These are phyloP conservation scores for Melozone crissalis DNA, from an alignment of 2,113 vertebrate genomes.

Conservation along the genomic window DNA sequence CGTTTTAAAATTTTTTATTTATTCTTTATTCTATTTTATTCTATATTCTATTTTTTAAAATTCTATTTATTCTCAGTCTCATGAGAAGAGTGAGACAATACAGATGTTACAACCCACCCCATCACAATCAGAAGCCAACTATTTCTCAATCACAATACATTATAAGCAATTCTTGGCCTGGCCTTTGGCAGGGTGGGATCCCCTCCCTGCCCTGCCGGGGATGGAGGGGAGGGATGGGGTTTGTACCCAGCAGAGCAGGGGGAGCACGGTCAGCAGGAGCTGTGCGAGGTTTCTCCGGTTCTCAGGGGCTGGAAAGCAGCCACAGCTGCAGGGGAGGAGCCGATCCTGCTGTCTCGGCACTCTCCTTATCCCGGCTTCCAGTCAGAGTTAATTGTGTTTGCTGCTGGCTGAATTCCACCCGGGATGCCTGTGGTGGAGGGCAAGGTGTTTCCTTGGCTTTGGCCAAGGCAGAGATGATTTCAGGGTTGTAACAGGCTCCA, in stretches of 20 bases:
- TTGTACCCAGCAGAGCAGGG: background rate
- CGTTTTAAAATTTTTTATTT: background rate
- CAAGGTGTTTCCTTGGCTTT: slow-evolving; percentile 49
- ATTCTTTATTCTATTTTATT: too few species aligned
- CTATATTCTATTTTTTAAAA: too few species aligned
- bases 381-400: background rate
- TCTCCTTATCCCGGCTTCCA: background rate
- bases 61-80: background rate
- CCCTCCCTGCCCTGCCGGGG: fast-evolving
- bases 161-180: background rate
- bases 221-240: background rate
- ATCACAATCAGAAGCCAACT: background rate
- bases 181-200: fast-evolving
- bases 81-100: background rate
- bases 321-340: background rate
- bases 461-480: background rate
- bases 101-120: background rate
- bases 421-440: background rate
- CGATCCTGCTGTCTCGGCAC: background rate
- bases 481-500: background rate
- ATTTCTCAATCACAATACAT: background rate
- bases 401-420: background rate
- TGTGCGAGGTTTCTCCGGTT: background rate
- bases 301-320: background rate
- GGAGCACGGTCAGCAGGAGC: background rate